Evolutionary conservation across 2,888 invertebrate genomes (phyloP).

Genomic region (Teleiodes luculella): DNA sequence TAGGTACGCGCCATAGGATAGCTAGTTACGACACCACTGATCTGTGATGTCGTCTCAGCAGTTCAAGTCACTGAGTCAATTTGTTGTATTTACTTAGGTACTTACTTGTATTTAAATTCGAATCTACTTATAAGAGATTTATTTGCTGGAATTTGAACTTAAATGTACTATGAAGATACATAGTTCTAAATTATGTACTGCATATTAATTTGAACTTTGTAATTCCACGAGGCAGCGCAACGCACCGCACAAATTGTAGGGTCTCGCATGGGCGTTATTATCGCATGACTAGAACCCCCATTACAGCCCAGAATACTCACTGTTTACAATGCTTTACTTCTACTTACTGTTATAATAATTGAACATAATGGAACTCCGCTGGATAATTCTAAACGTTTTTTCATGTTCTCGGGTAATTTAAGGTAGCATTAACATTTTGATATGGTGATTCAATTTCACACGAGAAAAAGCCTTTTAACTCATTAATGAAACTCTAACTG

Average conservation of each 20-base stretch:
- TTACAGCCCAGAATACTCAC: constrained; percentile 27
- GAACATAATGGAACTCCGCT: constrained; percentile 24
- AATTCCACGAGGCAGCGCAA: constrained; percentile 39
- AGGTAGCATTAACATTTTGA: not conserved
- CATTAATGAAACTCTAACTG: no score
- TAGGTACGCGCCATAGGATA: no score
- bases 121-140: no score
- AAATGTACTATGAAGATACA: no score
- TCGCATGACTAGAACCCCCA: constrained; percentile 44
- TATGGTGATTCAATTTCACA: not conserved
- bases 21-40: no score
- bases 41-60: no score
- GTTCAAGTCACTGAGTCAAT: no score
- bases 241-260: constrained; percentile 46
- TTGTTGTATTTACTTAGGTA: no score
- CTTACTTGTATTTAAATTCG: no score
- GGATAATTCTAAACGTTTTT: not conserved
- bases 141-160: no score
- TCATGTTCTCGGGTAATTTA: not conserved
- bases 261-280: constrained; percentile 36
- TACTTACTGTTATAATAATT: constrained; percentile 39
- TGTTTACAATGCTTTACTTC: constrained; percentile 27
- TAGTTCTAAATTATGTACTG: not conserved
- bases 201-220: constrained; percentile 22
- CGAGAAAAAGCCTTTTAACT: no score